A percentile compares a stretch with the other conserved stretches of the same genome.
These are phyloP conservation scores for Phataginus tricuspis DNA, from an alignment of 2,797 vertebrate species.

Conservation along the genomic window DNA sequence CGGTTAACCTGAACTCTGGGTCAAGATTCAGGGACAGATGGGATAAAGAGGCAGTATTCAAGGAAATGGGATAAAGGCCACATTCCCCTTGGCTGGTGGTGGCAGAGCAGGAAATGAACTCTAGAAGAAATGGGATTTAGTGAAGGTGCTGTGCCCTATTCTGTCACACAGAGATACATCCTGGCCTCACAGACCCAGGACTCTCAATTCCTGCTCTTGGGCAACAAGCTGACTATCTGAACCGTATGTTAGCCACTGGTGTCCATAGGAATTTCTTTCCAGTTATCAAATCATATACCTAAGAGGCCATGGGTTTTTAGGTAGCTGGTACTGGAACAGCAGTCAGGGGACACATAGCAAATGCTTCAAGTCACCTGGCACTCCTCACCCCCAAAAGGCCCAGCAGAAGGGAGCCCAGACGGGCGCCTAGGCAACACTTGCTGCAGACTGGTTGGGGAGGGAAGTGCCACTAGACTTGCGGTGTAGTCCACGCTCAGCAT, in stretches of 20 bases:
- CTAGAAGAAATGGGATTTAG: background rate
- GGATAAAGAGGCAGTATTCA: background rate
- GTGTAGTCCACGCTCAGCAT: background rate
- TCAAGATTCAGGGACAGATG: background rate
- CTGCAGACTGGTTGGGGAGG: background rate
- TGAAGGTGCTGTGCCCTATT: background rate
- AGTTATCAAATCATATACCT: background rate
- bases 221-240: background rate
- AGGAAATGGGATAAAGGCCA: background rate
- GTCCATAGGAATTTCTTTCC: background rate
- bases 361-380: background rate
- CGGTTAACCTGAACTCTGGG: background rate
- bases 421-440: background rate
- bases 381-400: background rate
- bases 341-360: background rate
- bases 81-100: background rate
- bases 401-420: background rate
- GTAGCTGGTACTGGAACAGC: background rate
- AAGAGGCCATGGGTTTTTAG: background rate
- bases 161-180: background rate
- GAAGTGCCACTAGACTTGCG: background rate
- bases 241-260: background rate
- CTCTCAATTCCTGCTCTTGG: conserved; percentile 18
- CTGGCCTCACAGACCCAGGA: background rate
- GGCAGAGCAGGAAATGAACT: background rate